phyloP scores from a whole-genome alignment of 2,888 invertebrate species.

The Dexiosoma caninum region DNA sequence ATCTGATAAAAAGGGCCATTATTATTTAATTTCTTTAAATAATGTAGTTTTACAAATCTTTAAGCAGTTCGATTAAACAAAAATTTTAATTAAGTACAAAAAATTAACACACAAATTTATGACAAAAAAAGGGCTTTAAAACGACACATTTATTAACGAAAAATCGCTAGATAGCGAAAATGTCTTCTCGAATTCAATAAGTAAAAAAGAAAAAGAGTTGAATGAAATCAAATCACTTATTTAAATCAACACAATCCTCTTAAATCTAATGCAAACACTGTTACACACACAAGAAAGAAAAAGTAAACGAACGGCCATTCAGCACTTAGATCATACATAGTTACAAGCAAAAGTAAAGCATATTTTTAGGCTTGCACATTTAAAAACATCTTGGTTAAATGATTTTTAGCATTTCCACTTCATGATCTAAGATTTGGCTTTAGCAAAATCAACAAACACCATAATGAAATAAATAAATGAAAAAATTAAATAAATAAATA shows the following conservation, averaged over 20 bases:
- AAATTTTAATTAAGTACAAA: not conserved
- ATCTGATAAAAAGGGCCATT: too few relatives aligned
- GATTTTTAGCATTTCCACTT: not conserved
- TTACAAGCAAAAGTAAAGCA: not conserved
- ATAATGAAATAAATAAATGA: constrained; percentile 33
- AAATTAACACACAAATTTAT: constrained; percentile 44
- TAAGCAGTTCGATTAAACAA: not conserved
- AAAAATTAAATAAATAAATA: constrained; percentile 50
- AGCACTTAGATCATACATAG: constrained; percentile 9
- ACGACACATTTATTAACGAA: constrained; percentile 53
- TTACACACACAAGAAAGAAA: not conserved
- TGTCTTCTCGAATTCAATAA: constrained; percentile 38
- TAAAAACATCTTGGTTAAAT: not conserved
- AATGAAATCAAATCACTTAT: constrained; percentile 13
- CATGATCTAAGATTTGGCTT: constrained; percentile 28
- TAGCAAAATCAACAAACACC: constrained; percentile 11
- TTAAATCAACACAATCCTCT: not conserved
- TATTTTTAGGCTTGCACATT: not conserved
- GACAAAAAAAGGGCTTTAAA: constrained; percentile 52
- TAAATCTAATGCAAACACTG: not conserved
- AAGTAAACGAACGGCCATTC: not conserved
- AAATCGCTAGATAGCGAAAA: constrained; percentile 42
- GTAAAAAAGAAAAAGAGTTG: not conserved
- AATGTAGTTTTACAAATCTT: too few relatives aligned
- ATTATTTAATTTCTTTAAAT: too few relatives aligned